These are phyloP conservation scores for Peromyscus attwateri DNA, from an alignment of 2,797 vertebrate species.

Conservation along the genomic window DNA sequence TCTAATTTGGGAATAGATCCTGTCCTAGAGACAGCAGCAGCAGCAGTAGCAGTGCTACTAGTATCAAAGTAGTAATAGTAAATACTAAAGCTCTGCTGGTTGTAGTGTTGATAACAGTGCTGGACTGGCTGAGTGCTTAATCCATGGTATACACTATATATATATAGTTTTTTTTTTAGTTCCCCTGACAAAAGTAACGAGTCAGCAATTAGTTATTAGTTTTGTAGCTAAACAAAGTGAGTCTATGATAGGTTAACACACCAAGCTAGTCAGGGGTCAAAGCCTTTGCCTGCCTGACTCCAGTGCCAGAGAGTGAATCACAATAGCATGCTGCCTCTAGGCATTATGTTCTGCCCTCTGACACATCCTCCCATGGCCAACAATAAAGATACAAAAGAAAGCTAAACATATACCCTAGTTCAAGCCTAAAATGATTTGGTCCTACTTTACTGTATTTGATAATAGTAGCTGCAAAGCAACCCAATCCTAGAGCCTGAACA, in stretches of 20 bases:
- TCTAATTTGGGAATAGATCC: neutral
- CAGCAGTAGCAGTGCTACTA: neutral
- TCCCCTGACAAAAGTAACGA: conserved; percentile 48
- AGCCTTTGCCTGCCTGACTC: conserved; percentile 22
- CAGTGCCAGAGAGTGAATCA: conserved; percentile 24
- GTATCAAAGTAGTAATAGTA: neutral
- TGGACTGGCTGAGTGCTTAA: neutral
- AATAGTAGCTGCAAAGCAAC: conserved; percentile 72
- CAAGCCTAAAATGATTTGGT: conserved; percentile 60
- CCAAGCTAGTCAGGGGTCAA: conserved; percentile 11
- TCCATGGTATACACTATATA: neutral
- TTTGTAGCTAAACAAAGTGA: conserved; percentile 60
- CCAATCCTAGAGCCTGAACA: conserved; percentile 68
- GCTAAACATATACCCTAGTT: conserved; percentile 41
- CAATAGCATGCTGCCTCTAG: neutral
- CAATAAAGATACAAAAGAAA: conserved; percentile 64
- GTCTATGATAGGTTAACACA: conserved; percentile 40
- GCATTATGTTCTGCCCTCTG: conserved; percentile 22
- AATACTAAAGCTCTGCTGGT: neutral
- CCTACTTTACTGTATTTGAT: conserved; percentile 60
- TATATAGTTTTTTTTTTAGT: conserved; percentile 1
- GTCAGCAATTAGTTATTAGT: neutral
- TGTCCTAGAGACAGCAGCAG: neutral
- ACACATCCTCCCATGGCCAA: neutral
- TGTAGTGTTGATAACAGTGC: neutral